Base-by-base conservation (phyloP, 2,113 vertebrate genomes). In the Pseudonaja textilis region DNA sequence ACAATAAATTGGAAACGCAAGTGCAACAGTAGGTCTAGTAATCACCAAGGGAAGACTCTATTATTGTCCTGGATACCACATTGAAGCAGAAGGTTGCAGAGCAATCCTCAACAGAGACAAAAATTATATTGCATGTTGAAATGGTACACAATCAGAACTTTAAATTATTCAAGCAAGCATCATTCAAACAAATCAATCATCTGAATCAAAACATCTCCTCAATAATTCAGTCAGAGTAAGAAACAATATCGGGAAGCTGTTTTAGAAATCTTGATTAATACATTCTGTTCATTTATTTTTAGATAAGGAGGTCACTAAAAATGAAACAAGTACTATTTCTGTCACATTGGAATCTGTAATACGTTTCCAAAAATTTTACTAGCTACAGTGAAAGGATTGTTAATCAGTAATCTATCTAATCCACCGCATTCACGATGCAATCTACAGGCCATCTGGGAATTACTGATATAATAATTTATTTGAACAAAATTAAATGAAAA, bases 401-500 rank as follows among this genome's bases (percentile, higher is more conserved):
- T 52, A n/a, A 91, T 22, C 29, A 88, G 34, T 89, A 94, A 69
- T 29, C 5, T 25, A 2, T 34, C 39, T 47, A 85, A 92, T 88
- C 85, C 86, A 69, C 22, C 5, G n/a, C 50, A 69, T 92, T 92
- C 57, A 92, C 47, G 54, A 26, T 54, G 86, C 2, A 25, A 91
- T 91, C 74, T 57, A 69, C 10, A 50, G 86, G 57, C n/a, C 54
- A 0, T n/a, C 87, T 50, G 45, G 86, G 86, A 92, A 87, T 87
- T 16, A 47, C 47, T 88, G n/a, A 92, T 87, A 85, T 64, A 52
- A 81, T 81, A 39, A 23, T 25, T 59, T 34, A 90, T 10, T n/a
- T 0, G 0, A 23, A 88, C 9, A 34, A 91, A 39, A 26, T 39
- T 22, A 91, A 86, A 81, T 74, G 6, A 88, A 81, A 91, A 26